phyloP scores from a whole-genome alignment of 2,888 invertebrate species.

The Pandemis corylana region DNA sequence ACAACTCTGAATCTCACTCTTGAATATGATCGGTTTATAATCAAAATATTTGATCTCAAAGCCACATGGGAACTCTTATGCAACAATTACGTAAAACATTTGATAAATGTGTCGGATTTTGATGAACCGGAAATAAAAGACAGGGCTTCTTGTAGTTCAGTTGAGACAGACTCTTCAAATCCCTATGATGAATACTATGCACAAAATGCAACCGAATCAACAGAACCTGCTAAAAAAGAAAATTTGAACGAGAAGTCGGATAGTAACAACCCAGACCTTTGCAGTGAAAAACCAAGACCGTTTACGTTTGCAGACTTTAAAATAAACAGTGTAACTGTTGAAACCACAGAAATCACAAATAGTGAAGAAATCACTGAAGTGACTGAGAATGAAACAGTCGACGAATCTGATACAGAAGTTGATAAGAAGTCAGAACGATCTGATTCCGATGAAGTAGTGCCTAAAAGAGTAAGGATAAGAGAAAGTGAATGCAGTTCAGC shows the following conservation, averaged over 20 bases:
- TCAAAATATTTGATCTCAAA: conserved; percentile 86
- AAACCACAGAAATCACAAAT: conserved; percentile 42
- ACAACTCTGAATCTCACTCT: conserved; percentile 81
- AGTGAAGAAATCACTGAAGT: conserved; percentile 36
- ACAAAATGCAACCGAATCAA: conserved; percentile 50
- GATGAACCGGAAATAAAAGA: conserved; percentile 71
- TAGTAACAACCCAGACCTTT: conserved; percentile 45
- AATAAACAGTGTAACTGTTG: conserved; percentile 61
- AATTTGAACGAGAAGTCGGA: conserved; percentile 42
- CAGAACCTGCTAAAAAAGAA: conserved; percentile 47
- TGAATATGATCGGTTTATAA: conserved; percentile 85
- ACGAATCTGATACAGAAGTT: conserved; percentile 23
- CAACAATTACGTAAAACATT: conserved; percentile 82
- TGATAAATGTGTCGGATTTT: conserved; percentile 72
- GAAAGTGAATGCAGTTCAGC: conserved; percentile 55
- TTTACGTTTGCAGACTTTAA: conserved; percentile 86
- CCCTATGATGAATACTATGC: conserved; percentile 73
- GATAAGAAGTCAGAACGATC: conserved; percentile 22
- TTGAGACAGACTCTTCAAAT: conserved; percentile 71
- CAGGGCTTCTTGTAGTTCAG: conserved; percentile 71
- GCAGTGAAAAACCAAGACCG: conserved; percentile 68
- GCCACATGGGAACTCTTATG: conserved; percentile 86
- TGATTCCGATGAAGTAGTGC: conserved; percentile 8
- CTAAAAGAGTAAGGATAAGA: conserved; percentile 44
- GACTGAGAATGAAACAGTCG: conserved; percentile 42